Conservation (phyloP, 2,113 vertebrate species). For the Lasiurus borealis region DNA sequence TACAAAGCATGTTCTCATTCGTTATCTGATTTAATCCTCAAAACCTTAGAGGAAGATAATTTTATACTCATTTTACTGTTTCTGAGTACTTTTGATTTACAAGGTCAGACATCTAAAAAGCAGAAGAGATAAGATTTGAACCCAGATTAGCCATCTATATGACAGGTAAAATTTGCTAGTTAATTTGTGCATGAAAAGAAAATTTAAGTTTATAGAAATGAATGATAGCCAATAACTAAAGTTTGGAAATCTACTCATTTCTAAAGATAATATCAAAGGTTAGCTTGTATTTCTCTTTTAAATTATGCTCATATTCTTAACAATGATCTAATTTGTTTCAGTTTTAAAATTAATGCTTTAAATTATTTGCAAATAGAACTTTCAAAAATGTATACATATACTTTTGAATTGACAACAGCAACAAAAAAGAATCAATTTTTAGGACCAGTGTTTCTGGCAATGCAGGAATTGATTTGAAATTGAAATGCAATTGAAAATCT, state of each 20-base stretch:
- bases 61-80: slow-evolving; percentile 63
- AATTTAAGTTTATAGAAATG: slow-evolving; percentile 16
- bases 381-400: neutral
- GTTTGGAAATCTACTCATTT: slow-evolving; percentile 14
- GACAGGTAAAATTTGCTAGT: neutral
- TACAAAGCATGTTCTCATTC: slow-evolving; percentile 55
- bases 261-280: slow-evolving; percentile 29
- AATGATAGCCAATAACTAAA: neutral
- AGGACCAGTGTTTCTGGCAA: slow-evolving; percentile 24
- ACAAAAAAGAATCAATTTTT: slow-evolving; percentile 38
- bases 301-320: neutral
- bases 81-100: slow-evolving; percentile 60
- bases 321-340: neutral
- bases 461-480: slow-evolving; percentile 61
- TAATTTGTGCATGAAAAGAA: slow-evolving; percentile 25
- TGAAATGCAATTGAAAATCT: slow-evolving; percentile 71
- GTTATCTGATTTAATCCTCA: slow-evolving; percentile 66
- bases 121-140: neutral
- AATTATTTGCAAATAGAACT: neutral
- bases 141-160: neutral
- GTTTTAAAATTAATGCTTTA: slow-evolving; percentile 44
- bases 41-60: slow-evolving; percentile 47
- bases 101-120: slow-evolving; percentile 16
- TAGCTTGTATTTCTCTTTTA: slow-evolving; percentile 20
- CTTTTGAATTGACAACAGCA: slow-evolving; percentile 36